Evolutionary conservation across 2,113 vertebrate genomes (phyloP).

Genomic region (Triplophysa dalaica): DNA sequence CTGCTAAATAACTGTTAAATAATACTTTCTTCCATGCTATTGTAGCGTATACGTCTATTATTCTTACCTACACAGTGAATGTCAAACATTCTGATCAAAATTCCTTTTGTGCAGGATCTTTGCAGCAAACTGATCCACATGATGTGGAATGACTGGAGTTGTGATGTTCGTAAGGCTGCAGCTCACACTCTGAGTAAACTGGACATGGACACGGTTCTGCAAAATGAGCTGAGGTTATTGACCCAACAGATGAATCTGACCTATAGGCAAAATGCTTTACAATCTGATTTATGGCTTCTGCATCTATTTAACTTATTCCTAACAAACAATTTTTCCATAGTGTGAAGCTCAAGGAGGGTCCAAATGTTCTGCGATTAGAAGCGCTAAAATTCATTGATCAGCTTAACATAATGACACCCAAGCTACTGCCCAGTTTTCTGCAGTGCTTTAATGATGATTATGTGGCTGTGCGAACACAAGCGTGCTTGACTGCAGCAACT

Average conservation of each 20-base stretch:
- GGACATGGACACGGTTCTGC: slow-evolving; percentile 70
- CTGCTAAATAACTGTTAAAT: no score
- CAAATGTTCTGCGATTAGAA: slow-evolving; percentile 61
- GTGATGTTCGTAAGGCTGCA: slow-evolving; percentile 68
- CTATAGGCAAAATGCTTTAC: background rate
- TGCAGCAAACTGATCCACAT: slow-evolving; percentile 72
- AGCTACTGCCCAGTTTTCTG: slow-evolving; percentile 73
- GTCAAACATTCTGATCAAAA: background rate
- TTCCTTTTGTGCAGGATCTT: slow-evolving; percentile 66
- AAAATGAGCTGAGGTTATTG: slow-evolving; percentile 71
- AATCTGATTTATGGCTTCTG: background rate
- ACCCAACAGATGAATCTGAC: background rate
- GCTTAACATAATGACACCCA: slow-evolving; percentile 74
- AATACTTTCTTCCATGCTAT: no score
- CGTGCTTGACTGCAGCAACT: slow-evolving; percentile 72
- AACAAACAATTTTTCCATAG: slow-evolving; percentile 54
- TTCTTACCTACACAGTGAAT: background rate
- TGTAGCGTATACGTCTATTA: no score
- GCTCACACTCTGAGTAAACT: slow-evolving; percentile 69
- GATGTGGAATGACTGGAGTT: slow-evolving; percentile 78
- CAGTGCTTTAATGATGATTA: slow-evolving; percentile 73
- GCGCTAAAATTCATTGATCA: slow-evolving; percentile 70
- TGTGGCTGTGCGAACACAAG: slow-evolving; percentile 69
- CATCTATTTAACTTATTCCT: slow-evolving; percentile 6
- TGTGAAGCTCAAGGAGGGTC: slow-evolving; percentile 66